Percentiles rank a stretch among this genome's conserved stretches.
These are phyloP conservation scores for Eupeodes corollae DNA, from an alignment of 1,140 invertebrate genomes.

Conservation along the genomic window DNA sequence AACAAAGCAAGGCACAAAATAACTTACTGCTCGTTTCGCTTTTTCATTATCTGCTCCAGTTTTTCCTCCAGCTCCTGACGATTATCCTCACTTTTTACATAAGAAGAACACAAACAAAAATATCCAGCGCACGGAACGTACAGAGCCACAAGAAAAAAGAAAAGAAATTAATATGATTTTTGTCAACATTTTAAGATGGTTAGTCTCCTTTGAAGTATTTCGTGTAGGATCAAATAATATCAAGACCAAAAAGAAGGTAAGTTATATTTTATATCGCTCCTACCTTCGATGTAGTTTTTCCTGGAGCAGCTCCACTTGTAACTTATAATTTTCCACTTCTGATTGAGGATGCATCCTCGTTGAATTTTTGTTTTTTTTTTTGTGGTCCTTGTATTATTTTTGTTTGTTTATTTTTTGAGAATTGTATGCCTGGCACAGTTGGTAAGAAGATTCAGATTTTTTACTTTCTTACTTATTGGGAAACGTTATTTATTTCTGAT, in stretches of 20 bases:
- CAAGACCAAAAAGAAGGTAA: no score
- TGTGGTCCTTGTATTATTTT: no score
- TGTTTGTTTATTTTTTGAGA: no score
- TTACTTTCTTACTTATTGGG: no score
- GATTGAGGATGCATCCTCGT: conserved; percentile 27
- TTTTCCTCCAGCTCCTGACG: conserved; percentile 34
- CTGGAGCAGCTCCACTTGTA: conserved; percentile 33
- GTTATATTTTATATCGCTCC: neutral
- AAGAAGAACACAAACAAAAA: neutral
- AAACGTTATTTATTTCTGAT: no score
- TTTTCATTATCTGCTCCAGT: conserved; percentile 30
- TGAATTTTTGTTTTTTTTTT: no score
- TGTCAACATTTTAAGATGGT: neutral
- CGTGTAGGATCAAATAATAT: neutral
- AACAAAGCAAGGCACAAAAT: neutral
- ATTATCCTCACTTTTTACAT: conserved; percentile 24
- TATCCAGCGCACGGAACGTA: no score
- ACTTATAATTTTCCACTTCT: conserved; percentile 33
- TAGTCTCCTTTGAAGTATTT: neutral
- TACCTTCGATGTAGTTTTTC: conserved; percentile 33
- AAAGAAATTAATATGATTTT: conserved; percentile 5
- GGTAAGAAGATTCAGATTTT: no score
- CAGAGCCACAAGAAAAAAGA: neutral
- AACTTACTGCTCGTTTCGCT: conserved; percentile 33
- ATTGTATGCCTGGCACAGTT: no score